Evolutionary conservation across 2,888 invertebrate genomes (phyloP).

Genomic region (Nomada fabriciana): DNA sequence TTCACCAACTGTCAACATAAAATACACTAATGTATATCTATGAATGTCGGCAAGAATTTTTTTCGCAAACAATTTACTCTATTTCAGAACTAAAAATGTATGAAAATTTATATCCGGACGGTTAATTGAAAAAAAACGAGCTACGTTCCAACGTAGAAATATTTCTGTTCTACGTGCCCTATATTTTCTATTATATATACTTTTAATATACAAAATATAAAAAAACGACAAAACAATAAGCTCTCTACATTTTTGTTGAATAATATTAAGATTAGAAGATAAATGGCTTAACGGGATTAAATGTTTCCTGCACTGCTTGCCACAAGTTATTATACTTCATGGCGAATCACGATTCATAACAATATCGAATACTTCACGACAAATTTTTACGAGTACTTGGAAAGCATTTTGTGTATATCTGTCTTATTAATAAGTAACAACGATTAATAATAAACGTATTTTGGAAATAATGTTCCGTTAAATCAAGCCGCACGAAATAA

Average conservation of each 20-base stretch:
- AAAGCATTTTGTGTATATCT: constrained; percentile 40
- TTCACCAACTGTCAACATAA: neutral
- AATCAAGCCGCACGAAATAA: constrained; percentile 41
- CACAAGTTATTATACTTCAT: constrained; percentile 51
- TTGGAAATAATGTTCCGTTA: constrained; percentile 23
- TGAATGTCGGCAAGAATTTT: neutral
- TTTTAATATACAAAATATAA: neutral
- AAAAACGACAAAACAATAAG: neutral
- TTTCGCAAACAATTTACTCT: neutral
- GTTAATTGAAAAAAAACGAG: neutral
- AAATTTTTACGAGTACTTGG: constrained; percentile 54
- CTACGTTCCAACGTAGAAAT: neutral
- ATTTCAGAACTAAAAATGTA: neutral
- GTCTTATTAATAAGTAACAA: constrained; percentile 29
- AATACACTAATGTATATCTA: neutral
- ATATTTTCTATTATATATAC: neutral
- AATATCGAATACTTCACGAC: constrained; percentile 48
- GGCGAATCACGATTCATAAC: constrained; percentile 51
- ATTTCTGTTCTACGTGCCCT: neutral
- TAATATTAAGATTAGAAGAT: constrained; percentile 1
- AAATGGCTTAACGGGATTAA: constrained; percentile 35
- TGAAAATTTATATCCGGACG: neutral
- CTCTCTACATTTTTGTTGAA: neutral
- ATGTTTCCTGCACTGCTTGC: constrained; percentile 49
- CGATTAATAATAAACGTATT: constrained; percentile 33